These are phyloP conservation scores for Dione vanillae DNA, from an alignment of 2,888 invertebrate genomes.

Conservation along the genomic window DNA sequence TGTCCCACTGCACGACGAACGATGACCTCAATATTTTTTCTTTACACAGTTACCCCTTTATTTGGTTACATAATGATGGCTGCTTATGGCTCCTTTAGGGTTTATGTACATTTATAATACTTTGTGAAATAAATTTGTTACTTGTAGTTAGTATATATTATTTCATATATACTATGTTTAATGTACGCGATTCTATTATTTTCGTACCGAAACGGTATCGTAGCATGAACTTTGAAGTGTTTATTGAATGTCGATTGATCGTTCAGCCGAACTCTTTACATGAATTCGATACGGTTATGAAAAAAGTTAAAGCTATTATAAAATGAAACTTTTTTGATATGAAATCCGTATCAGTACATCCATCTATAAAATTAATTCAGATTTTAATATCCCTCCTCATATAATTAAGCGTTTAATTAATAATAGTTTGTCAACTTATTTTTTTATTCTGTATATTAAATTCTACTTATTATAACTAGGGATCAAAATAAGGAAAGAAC, in stretches of 20 bases:
- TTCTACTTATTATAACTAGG: background rate
- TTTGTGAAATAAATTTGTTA: too few species aligned
- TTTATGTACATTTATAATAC: too few species aligned
- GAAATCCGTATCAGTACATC: slow-evolving; percentile 11
- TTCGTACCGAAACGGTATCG: slow-evolving; percentile 14
- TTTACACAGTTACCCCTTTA: too few species aligned
- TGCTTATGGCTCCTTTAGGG: too few species aligned
- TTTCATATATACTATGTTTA: background rate
- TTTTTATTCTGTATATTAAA: background rate
- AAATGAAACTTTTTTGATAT: slow-evolving; percentile 40
- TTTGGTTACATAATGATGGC: too few species aligned
- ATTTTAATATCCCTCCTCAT: background rate
- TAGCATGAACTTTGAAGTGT: slow-evolving; percentile 58
- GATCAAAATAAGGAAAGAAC: background rate
- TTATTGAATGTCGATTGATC: slow-evolving; percentile 46
- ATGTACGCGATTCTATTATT: slow-evolving; percentile 6
- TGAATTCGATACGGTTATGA: slow-evolving; percentile 60
- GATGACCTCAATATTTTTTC: too few species aligned
- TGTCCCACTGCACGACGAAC: too few species aligned
- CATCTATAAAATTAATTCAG: slow-evolving; percentile 12
- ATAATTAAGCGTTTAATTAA: background rate
- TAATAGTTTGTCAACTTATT: background rate
- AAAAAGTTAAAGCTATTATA: slow-evolving; percentile 61
- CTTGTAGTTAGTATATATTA: too few species aligned
- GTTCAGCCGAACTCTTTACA: slow-evolving; percentile 34